Evolutionary conservation across 2,797 vertebrate species (phyloP), one percentile per base, ranked within the genome.

Genomic region (Rousettus madagascariensis): DNA sequence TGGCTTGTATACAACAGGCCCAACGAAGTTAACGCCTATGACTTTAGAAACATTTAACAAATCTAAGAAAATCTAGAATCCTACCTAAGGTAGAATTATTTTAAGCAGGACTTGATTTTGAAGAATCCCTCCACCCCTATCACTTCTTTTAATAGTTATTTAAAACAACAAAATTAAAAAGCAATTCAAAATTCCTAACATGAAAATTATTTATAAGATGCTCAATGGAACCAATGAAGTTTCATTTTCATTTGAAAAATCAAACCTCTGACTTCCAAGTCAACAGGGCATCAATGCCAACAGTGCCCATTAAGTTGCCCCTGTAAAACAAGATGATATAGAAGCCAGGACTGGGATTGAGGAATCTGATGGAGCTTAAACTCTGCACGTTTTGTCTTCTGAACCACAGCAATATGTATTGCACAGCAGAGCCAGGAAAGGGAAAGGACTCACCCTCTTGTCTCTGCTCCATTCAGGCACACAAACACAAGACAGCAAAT

Each of bases 91-190:
- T 4, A 91, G n/a, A 86, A 74, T 26, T 72, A 55, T 49, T 95
- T 91, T 91, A 80, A 63, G 26, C 28, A 72, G 55, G 22, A 74
- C 11, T 41, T 57, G 22, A 78, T 63, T 63, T 71, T 8, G 43
- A 90, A 90, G 38, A 78, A 55, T 71, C 36, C 57, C 41, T 94
- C 38, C 6, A 85, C 8, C 7, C 36, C 10, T 30, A 26, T 83
- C 75, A 13, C 12, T 90, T 90, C 71, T 89, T 49, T 57, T 89
- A 43, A 24, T 69, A 61, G 68, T 22, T 90, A 90, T 46, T 95
- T 86, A 86, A 90, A 46, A 94, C 26, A 72, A 74, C 72, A 61
- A 55, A 91, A 78, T 77, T 71, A 46, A 72, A 95, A 91, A 74
- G 57, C n/a, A 68, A 79, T 43, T 88, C 36, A 75, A 94, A 75